These are phyloP conservation scores for Hippolais icterina DNA, from an alignment of 2,113 vertebrate genomes.

Conservation along the genomic window DNA sequence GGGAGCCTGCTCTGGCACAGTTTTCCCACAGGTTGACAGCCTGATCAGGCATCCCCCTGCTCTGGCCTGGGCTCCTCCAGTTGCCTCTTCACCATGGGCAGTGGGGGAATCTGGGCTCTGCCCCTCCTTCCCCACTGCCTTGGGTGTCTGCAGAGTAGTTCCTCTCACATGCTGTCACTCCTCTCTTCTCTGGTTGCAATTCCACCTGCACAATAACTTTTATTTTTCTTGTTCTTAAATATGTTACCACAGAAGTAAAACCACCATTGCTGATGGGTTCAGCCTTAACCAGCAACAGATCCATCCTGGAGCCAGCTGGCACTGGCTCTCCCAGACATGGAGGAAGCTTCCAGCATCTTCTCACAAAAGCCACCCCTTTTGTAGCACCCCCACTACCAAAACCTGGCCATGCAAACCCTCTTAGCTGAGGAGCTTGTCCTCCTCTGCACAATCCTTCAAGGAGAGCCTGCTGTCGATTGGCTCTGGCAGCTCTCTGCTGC, in stretches of 20 bases:
- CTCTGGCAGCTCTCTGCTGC: neutral
- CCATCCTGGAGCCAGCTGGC: neutral
- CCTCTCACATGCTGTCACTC: neutral
- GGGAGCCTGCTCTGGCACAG: neutral
- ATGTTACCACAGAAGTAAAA: neutral
- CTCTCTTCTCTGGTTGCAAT: neutral
- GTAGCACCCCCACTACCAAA: neutral
- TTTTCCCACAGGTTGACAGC: neutral
- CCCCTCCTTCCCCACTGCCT: neutral
- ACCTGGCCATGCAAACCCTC: neutral
- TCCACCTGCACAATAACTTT: neutral
- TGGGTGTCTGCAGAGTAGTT: neutral
- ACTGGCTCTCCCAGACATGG: neutral
- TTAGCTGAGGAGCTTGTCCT: neutral
- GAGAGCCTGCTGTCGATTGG: neutral
- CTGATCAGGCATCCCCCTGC: neutral
- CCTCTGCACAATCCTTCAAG: neutral
- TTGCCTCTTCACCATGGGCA: neutral
- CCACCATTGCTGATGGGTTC: neutral
- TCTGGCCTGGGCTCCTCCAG: no score
- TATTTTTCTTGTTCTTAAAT: neutral
- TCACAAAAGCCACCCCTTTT: neutral
- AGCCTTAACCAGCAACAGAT: fast-evolving
- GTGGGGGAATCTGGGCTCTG: fast-evolving
- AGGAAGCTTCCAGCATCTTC: neutral